These are phyloP conservation scores for Furcifer pardalis DNA, from an alignment of 2,797 vertebrate species.

Conservation along the genomic window DNA sequence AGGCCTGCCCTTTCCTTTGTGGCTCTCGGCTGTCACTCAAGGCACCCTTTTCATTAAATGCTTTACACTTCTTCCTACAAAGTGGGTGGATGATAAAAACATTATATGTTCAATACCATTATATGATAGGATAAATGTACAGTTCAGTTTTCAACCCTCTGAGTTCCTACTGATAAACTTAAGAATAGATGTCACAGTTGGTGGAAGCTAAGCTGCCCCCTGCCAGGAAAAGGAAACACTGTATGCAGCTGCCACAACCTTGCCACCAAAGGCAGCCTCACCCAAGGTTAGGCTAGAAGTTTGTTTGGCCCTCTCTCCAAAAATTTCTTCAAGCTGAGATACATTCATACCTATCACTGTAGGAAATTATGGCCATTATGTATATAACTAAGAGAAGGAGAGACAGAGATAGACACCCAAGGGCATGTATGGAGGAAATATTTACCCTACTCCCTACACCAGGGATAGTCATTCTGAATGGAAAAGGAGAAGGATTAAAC, in stretches of 20 bases:
- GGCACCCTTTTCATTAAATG: conserved; percentile 84
- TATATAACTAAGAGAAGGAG: neutral
- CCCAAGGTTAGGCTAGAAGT: too few relatives aligned
- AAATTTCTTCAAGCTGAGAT: neutral
- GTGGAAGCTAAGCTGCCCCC: neutral
- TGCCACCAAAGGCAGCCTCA: too few relatives aligned
- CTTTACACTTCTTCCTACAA: conserved; percentile 58
- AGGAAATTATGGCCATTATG: neutral
- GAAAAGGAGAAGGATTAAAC: neutral
- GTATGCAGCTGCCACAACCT: neutral
- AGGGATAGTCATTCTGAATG: neutral
- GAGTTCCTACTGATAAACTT: conserved; percentile 8
- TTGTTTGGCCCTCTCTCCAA: too few relatives aligned
- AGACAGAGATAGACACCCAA: neutral
- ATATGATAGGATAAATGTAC: conserved; percentile 1
- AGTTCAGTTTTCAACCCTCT: conserved; percentile 32
- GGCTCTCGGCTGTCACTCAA: conserved; percentile 89
- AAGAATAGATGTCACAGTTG: neutral
- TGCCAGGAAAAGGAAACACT: neutral
- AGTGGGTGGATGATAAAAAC: conserved; percentile 50
- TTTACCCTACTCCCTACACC: neutral
- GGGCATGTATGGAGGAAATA: neutral
- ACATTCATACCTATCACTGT: neutral
- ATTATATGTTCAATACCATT: conserved; percentile 27
- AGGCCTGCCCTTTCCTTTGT: conserved; percentile 79